A percentile compares a stretch with the other conserved stretches of the same genome.
These are phyloP conservation scores for Anticlea derivata DNA, from an alignment of 2,888 invertebrate genomes.

Conservation along the genomic window DNA sequence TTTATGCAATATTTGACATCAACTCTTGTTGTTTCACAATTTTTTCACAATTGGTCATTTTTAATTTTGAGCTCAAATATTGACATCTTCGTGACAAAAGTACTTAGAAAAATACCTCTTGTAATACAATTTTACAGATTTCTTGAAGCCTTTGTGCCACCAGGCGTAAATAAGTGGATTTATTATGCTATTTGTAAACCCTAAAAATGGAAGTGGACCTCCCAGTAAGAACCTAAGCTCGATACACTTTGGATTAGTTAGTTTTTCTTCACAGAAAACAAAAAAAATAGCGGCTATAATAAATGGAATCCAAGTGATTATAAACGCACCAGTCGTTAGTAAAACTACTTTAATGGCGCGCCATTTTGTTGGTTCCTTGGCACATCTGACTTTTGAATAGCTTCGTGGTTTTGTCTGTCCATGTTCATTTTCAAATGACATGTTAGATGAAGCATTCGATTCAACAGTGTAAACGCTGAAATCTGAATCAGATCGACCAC, in stretches of 20 bases:
- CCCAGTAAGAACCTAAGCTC: conserved; percentile 76
- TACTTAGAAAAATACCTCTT: conserved; percentile 26
- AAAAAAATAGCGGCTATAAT: conserved; percentile 83
- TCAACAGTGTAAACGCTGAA: conserved; percentile 60
- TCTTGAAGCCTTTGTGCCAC: conserved; percentile 88
- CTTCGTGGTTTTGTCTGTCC: conserved; percentile 20
- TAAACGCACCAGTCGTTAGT: conserved; percentile 84
- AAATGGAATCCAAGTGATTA: conserved; percentile 86
- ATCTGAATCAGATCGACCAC: conserved; percentile 49
- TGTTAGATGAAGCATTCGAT: conserved; percentile 40
- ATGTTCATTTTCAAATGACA: conserved; percentile 33
- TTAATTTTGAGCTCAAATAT: no score
- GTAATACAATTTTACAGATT: conserved; percentile 64
- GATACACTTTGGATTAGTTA: conserved; percentile 73
- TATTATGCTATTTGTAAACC: conserved; percentile 84
- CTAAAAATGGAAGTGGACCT: conserved; percentile 84
- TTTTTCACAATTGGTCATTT: no score
- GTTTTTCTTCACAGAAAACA: conserved; percentile 77
- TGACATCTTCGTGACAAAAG: no score
- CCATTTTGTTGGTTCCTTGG: conserved; percentile 78
- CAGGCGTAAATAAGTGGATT: conserved; percentile 88
- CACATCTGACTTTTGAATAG: conserved; percentile 38
- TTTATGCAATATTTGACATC: no score
- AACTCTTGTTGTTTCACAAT: no score
- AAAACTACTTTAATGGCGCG: conserved; percentile 85